Evolutionary conservation across 2,797 vertebrate genomes (phyloP), one percentile per base, ranked within the genome.

Genomic region (Myripristis jacobus): DNA sequence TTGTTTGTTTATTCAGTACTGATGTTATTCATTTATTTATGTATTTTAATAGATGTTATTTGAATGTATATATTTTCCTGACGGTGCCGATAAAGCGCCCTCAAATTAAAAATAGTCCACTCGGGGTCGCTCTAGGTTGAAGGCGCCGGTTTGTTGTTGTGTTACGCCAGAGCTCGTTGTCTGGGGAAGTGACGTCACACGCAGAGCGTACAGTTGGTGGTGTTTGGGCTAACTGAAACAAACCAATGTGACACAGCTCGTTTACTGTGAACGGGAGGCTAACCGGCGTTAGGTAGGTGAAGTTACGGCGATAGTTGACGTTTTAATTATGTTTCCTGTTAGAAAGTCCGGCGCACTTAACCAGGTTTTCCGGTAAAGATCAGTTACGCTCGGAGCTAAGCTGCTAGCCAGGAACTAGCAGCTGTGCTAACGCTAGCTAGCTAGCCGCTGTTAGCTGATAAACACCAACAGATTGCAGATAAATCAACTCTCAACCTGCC

Each of bases 81-180:
- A n/a, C n/a, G n/a, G n/a, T n/a, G n/a, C n/a, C n/a, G n/a, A n/a
- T n/a, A n/a, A n/a, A n/a, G n/a, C n/a, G n/a, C n/a, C n/a, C n/a
- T n/a, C n/a, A n/a, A n/a, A n/a, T n/a, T n/a, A n/a, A n/a, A n/a
- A n/a, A n/a, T n/a, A n/a, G n/a, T 27, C 87, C 92, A 82, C 76
- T 7, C 0, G 48, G 70, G 47, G 89, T 54, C 91, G 31, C 88
- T 90, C 75, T 85, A 66, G 3, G 7, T 1, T 69, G 77, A 60
- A 2, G 9, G 1, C 8, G 59, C 68, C 54, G 67, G 36, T 61
- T 52, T n/a, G 21, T 24, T 43, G 1, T 31, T 41, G 29, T 31
- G 5, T 7, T 7, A 31, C 8, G 89, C 90, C 76, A 89, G 61
- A 92, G 89, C 85, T 85, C 3, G 79, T 6, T 22, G 8, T 1